Percentiles rank a stretch among this genome's conserved stretches.
Evolutionary conservation across 2,113 vertebrate species (phyloP).

Genomic region (Proteles cristata): DNA sequence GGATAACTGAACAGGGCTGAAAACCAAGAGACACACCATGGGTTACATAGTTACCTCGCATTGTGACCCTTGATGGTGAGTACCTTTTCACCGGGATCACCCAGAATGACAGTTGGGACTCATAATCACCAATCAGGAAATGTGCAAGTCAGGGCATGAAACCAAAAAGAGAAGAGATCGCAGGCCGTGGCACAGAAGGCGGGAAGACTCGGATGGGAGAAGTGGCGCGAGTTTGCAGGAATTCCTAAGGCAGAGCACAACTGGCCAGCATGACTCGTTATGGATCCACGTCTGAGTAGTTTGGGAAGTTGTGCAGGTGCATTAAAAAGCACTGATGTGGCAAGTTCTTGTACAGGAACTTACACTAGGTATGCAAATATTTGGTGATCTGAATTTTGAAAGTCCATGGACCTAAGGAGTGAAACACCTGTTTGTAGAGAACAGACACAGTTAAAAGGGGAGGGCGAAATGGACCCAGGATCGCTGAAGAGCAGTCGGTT

Average conservation of each 20-base stretch:
- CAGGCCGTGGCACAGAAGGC: background rate
- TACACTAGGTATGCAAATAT: background rate
- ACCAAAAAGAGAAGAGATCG: background rate
- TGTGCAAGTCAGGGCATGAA: background rate
- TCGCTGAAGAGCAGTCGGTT: background rate
- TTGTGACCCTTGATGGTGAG: background rate
- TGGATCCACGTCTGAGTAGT: background rate
- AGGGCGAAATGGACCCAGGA: background rate
- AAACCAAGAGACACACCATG: background rate
- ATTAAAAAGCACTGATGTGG: background rate
- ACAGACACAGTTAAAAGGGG: background rate
- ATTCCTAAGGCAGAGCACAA: background rate
- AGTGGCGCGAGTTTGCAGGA: background rate
- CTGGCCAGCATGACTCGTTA: background rate
- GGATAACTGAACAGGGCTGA: background rate
- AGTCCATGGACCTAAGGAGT: background rate
- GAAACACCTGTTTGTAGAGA: background rate
- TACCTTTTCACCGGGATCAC: background rate
- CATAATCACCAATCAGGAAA: background rate
- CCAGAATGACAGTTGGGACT: background rate
- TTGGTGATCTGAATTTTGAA: constrained; percentile 27
- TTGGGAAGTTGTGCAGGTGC: background rate
- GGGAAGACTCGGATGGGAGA: background rate
- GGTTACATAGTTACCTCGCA: background rate
- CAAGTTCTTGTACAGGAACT: background rate